Percentiles rank a stretch among this genome's conserved stretches.
These are phyloP conservation scores for Teleopsis dalmanni DNA, from an alignment of 1,140 invertebrate species.

Conservation along the genomic window DNA sequence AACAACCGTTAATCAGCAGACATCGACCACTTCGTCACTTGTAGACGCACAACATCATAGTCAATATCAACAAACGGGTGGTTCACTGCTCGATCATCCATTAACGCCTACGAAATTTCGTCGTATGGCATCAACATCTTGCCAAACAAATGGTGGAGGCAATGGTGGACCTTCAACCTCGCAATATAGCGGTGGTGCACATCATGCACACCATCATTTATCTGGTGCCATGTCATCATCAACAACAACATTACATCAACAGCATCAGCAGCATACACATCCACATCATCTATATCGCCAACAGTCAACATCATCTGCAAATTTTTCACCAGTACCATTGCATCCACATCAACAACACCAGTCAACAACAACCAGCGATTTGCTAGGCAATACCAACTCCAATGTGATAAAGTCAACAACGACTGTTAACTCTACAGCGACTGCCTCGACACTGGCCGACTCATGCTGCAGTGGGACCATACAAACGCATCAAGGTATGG, in stretches of 20 bases:
- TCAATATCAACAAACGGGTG: constrained; percentile 42
- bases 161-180: constrained; percentile 14
- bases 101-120: constrained; percentile 41
- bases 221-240: constrained; percentile 18
- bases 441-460: constrained; percentile 38
- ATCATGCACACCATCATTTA: constrained; percentile 9
- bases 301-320: constrained; percentile 40
- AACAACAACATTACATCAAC: constrained; percentile 24
- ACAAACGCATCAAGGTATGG: constrained; percentile 39
- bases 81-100: constrained; percentile 38
- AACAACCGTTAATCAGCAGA: constrained; percentile 41
- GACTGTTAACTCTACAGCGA: constrained; percentile 39
- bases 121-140: constrained; percentile 34
- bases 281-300: constrained; percentile 28
- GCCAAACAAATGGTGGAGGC: constrained; percentile 31
- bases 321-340: constrained; percentile 38
- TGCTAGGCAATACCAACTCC: constrained; percentile 34
- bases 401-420: constrained; percentile 44
- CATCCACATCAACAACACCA: constrained; percentile 35
- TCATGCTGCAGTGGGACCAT: constrained; percentile 40
- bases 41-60: constrained; percentile 41
- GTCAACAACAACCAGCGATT: constrained; percentile 38
- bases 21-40: constrained; percentile 40
- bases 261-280: constrained; percentile 11
- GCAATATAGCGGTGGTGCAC: constrained; percentile 4